Evolutionary conservation across 2,113 vertebrate genomes (phyloP).

Genomic region (Copsychus sechellarum): DNA sequence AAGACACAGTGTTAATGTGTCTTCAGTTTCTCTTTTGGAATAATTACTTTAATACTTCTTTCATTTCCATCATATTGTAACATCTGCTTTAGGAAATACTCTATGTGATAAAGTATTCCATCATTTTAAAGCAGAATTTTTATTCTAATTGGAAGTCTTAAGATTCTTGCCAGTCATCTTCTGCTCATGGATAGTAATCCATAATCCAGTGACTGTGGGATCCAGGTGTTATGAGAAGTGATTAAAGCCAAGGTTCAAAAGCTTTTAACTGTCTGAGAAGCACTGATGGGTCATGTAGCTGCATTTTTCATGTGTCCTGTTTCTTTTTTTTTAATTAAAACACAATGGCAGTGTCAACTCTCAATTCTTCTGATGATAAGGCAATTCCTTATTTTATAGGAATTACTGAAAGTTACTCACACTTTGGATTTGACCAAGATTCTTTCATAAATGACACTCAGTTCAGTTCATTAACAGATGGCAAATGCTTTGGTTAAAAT

Average conservation of each 20-base stretch:
- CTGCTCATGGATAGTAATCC: background rate
- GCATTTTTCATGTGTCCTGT: background rate
- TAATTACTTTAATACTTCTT: background rate
- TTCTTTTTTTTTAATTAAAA: background rate
- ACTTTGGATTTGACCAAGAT: background rate
- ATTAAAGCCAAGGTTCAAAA: background rate
- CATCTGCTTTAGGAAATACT: slow-evolving; percentile 10
- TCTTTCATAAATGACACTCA: background rate
- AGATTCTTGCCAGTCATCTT: background rate
- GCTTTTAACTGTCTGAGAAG: background rate
- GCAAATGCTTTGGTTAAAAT: background rate
- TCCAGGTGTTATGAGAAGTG: background rate
- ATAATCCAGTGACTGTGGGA: background rate
- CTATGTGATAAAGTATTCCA: background rate
- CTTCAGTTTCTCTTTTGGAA: background rate
- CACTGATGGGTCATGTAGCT: background rate
- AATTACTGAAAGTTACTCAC: background rate
- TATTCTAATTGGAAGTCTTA: background rate
- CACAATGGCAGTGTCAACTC: background rate
- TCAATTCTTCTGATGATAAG: background rate
- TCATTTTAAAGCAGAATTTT: background rate
- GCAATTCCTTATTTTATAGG: background rate
- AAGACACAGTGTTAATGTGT: background rate
- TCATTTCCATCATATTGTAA: background rate
- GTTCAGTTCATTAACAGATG: background rate